Base-by-base conservation (phyloP, 2,113 vertebrate genomes). In the Rattus rattus region DNA sequence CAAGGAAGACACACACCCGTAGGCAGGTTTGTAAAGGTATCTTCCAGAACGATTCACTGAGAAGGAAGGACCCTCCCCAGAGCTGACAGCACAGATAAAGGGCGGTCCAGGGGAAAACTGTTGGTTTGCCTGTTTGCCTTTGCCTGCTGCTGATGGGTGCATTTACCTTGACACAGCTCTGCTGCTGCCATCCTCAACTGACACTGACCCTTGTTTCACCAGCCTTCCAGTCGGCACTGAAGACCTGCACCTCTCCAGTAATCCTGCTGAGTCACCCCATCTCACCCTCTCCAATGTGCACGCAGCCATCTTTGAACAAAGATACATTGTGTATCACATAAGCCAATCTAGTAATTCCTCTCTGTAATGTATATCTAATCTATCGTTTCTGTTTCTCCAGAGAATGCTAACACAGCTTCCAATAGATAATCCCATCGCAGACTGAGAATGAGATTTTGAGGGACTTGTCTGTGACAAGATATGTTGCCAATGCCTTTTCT, bases 401-500 rank as follows among this genome's bases (percentile, higher is more conserved):
- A 49, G 75, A 11, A 49, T 28, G 24, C 75, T 47, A 26, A 49
- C 43, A 28, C 75, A 77, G 75, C 43, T 33, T 22, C 3, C 17
- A 7, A n/a, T 0, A 6, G 3, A 52, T 9, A 28, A 3, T 4
- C 20, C 61, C 30, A 4, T 4, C 28, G 0, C 7, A 14, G 17
- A n/a, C 20, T 4, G 54, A 33, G 8, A 56, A 24, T 8, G 30
- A 0, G 19, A 24, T 28, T 16, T 5, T 2, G 10, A 30, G 1
- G 2, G 17, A 65, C 1, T 54, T 33, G 1, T 5, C 26, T 5
- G 8, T 36, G 80, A 54, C 52, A 43, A 43, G 43, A 3, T 54
- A n/a, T 36, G 30, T 14, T 69, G 65, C 65, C 65, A 33, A 33
- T 0, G 22, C 22, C 39, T 30, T 5, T 7, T 0, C 17, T 10